Percentiles rank a stretch among this genome's conserved stretches.
Evolutionary conservation across 1,140 invertebrate species (phyloP).

Genomic region (Cotesia typhae): DNA sequence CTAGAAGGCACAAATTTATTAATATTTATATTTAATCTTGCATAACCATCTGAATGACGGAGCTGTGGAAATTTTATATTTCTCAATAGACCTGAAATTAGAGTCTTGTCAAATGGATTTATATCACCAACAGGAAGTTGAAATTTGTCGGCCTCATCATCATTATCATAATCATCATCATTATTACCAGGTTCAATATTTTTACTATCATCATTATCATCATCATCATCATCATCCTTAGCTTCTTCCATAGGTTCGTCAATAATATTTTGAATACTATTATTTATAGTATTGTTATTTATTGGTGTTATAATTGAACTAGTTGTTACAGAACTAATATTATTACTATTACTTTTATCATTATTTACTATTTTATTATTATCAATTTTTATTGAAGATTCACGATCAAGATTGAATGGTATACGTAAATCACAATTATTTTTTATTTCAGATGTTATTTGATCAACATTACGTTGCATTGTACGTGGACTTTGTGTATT

Average conservation of each 20-base stretch:
- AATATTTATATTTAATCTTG: constrained; percentile 57
- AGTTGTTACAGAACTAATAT: no score
- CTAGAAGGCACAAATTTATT: constrained; percentile 64
- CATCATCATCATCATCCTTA: constrained; percentile 35
- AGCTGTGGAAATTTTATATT: constrained; percentile 65
- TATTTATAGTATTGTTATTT: no score
- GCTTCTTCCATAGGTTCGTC: constrained; percentile 58
- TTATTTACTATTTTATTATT: constrained; percentile 41
- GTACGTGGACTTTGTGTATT: constrained; percentile 64
- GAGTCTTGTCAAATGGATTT: constrained; percentile 65
- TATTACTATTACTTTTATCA: no score
- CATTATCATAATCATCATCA: constrained; percentile 39
- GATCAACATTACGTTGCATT: constrained; percentile 62
- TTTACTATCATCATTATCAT: constrained; percentile 29
- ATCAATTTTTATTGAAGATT: constrained; percentile 35
- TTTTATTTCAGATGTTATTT: constrained; percentile 63
- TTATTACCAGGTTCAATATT: constrained; percentile 25
- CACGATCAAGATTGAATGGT: constrained; percentile 51
- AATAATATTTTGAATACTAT: constrained; percentile 35
- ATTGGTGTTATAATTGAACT: constrained; percentile 54
- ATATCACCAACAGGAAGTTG: constrained; percentile 57
- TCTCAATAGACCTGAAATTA: constrained; percentile 64
- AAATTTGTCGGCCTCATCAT: constrained; percentile 54
- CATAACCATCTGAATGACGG: constrained; percentile 61
- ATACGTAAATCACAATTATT: constrained; percentile 61